These are phyloP conservation scores for Hydrochoerus hydrochaeris DNA, from an alignment of 2,113 vertebrate genomes.

Conservation along the genomic window DNA sequence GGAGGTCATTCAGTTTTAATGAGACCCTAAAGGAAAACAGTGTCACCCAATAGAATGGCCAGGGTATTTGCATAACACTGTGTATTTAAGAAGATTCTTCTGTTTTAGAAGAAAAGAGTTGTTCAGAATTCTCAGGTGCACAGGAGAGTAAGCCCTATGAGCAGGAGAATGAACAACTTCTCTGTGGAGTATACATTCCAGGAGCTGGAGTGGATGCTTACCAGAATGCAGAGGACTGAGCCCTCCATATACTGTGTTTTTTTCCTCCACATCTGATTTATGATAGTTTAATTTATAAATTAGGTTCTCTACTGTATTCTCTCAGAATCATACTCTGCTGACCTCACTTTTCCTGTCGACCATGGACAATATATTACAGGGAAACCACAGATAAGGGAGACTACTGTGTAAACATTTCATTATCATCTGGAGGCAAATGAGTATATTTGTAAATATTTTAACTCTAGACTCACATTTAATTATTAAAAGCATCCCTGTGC, in stretches of 20 bases:
- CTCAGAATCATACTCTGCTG: not conserved
- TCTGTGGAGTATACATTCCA: not conserved
- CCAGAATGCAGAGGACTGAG: not conserved
- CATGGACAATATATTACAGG: not conserved
- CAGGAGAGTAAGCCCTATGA: not conserved
- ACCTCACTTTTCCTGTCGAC: not conserved
- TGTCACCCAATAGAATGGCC: not conserved
- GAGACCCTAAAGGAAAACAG: not conserved
- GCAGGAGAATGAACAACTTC: not conserved
- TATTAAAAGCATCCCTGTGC: not conserved
- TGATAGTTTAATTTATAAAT: not conserved
- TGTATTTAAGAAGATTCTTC: not conserved
- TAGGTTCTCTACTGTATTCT: not conserved
- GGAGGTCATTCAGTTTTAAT: slow-evolving; percentile 5
- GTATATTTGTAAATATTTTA: slow-evolving; percentile 37
- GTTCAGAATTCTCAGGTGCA: slow-evolving; percentile 33
- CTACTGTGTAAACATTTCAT: not conserved
- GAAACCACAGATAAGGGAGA: not conserved
- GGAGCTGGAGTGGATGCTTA: not conserved
- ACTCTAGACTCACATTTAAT: not conserved
- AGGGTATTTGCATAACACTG: not conserved
- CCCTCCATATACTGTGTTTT: not conserved
- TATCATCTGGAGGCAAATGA: not conserved
- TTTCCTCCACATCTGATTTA: not conserved
- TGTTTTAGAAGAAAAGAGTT: slow-evolving; percentile 53